Evolutionary conservation across 2,797 vertebrate genomes (phyloP), one percentile per base, ranked within the genome.

Genomic region (Phrynocephalus guinanensis): DNA sequence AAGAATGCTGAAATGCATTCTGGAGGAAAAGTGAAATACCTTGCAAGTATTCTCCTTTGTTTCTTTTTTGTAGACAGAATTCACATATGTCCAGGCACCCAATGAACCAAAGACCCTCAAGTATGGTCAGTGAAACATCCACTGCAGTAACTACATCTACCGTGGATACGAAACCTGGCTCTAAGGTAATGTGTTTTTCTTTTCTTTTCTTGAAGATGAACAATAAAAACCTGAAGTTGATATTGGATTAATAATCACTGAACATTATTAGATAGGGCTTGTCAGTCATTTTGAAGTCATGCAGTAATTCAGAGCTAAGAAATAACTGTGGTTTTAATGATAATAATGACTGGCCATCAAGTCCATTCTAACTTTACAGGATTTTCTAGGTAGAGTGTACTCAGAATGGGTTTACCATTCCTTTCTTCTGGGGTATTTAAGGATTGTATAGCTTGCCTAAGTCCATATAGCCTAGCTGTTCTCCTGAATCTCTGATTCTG

Each of bases 51-150:
- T 48, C 52, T 56, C 90, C n/a, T 0, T 88, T 91, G 0, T 92
- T 91, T 93, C 82, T 71, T 82, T 82, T 33, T 90, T 93, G 70
- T 93, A 99, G 99, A 94, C 92, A 97, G 93, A 97, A 97, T 94
- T 97, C 96, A 95, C 97, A 96, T 92, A 99, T 99, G 98, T 98
- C 97, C 92, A 98, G 98, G 95, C 97, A 97, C 92, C 97, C 96
- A 26, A 92, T 96, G 95, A 97, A 96, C 97, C 98, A 98, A 95
- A 98, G 98, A 96, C 98, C 98, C 76, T 96, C 98, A 95, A 98
- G 97, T 95, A 98, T 98, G 98, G 98, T 99, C 97, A 98, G 98
- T 87, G 98, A 99, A 94, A 96, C 97, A 0, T 97, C 98, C 90
- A 97, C 98, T 18, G 94, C 97, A 33, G 97, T 98, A 95, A 98